Base-by-base conservation (phyloP, 2,888 invertebrate genomes). In the Notocelia uddmanniana region DNA sequence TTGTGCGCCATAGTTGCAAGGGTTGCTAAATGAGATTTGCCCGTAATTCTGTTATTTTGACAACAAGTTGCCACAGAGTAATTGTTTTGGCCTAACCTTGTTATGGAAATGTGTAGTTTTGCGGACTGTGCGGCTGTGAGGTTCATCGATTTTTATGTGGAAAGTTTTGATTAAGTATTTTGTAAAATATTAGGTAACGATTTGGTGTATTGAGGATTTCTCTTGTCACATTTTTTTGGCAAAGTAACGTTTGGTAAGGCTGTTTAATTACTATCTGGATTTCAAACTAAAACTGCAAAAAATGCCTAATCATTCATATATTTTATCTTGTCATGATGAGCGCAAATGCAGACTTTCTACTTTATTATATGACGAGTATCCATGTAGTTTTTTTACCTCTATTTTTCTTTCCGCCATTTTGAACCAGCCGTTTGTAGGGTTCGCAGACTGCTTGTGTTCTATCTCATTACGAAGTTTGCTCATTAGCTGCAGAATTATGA, bases 31-130 rank as follows among this genome's bases (percentile, higher is more conserved):
- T 90, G 86, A 87, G 86, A 89, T 92, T 90, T 87, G 52, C 84
- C 84, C 86, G 87, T 91, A 92, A 93, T 89, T 88, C 86, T 83
- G 88, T 92, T 91, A 90, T 85, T 86, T 83, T 80, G 85, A 77
- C 81, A 86, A 85, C 88, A 87, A 87, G 85, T 84, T 81, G 79
- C 78, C 81, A 80, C 77, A 75, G 74, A 76, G 78, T 86, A 88
- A 89, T 87, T 89, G 87, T 89, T 90, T 86, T 86, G 81, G 77
- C 78, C 74, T 78, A 80, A 82, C 76, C 69, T 77, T 72, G 74
- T 77, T 79, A 78, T 76, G 78, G 77, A 75, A 70, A 74, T 75
- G 59, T 75, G 58, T 73, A 63, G 64, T 74, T 69, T 64, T 71
- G 63, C 52, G 70, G 64, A 50, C 31, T 67, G 62, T 6, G 45